Percentiles rank a stretch among this genome's conserved stretches.
These are phyloP conservation scores for Dendrolimus houi DNA, from an alignment of 2,888 invertebrate genomes.

Conservation along the genomic window DNA sequence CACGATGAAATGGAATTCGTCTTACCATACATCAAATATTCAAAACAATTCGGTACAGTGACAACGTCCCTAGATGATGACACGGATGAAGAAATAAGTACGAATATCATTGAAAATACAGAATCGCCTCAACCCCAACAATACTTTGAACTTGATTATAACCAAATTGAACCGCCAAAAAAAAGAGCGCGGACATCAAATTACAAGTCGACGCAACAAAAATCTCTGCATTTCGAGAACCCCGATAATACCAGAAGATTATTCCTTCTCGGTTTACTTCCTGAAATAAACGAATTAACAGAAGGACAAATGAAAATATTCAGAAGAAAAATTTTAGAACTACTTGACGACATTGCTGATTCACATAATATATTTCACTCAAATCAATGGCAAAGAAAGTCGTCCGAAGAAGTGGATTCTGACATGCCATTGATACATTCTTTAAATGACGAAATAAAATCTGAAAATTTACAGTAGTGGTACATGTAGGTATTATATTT, in stretches of 20 bases:
- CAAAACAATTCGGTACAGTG: constrained; percentile 13
- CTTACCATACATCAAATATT: constrained; percentile 27
- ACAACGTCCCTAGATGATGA: constrained; percentile 18
- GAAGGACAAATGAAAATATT: constrained; percentile 34
- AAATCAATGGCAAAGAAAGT: too few relatives aligned
- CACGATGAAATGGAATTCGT: constrained; percentile 38
- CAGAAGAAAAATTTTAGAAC: constrained; percentile 28
- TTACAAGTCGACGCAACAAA: constrained; percentile 8
- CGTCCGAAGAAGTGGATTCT: too few relatives aligned
- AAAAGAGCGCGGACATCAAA: constrained; percentile 6
- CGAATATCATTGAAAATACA: constrained; percentile 8
- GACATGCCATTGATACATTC: too few relatives aligned
- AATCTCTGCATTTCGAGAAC: constrained; percentile 11
- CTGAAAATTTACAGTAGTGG: too few relatives aligned
- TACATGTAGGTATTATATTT: too few relatives aligned
- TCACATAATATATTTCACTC: constrained; percentile 6
- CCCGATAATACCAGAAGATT: constrained; percentile 21
- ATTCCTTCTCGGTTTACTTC: constrained; percentile 32
- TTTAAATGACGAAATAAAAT: too few relatives aligned
- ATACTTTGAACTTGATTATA: constrained; percentile 13
- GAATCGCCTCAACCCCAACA: constrained; percentile 12
- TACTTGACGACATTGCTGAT: constrained; percentile 23
- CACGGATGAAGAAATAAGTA: constrained; percentile 22
- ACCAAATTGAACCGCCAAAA: constrained; percentile 5
- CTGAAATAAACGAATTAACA: constrained; percentile 30